Evolutionary conservation across 53 echinoderm and acorn worm genomes (phyloP), one percentile per base, ranked within the genome.

Genomic region (Luidia sarsii): DNA sequence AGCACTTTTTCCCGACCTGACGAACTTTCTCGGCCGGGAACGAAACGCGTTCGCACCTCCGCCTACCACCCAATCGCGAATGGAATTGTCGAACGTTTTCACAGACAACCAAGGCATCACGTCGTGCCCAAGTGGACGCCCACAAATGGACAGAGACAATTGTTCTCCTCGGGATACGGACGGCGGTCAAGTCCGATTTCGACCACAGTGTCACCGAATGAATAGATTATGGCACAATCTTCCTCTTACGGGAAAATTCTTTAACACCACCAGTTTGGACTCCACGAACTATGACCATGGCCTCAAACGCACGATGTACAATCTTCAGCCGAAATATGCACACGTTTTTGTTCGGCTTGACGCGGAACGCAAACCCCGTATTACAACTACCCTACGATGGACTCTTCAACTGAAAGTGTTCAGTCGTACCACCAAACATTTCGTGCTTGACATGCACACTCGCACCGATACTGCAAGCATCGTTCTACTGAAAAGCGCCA

Each of bases 311-410:
- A 30, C 66, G 5, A 80, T 80, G 64, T 66, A 65, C 41, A 6
- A 46, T 23, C 48, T 80, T n/a, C 81, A 22, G 16, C 81, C 81
- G n/a, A 71, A 62, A n/a, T 85, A 65, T 19, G 64, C 75, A 1
- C 85, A 73, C 48, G 84, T 85, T 18, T 85, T 74, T 34, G 74
- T 85, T 19, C 74, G 75, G 8, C 72, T 41, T n/a, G 74, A 85
- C 25, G 48, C 85, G 1, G 85, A 73, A 19, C 64, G 64, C 37
- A 67, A 39, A 73, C 75, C 85, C 16, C 65, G 73, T n/a, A n/a
- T n/a, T n/a, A 14, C 65, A 74, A 39, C 36, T 51, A 30, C 84
- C 84, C 0, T 83, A 83, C 59, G 71, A 83, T n/a, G 84, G 84
- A 16, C 85, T 72, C 4, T 72, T 57, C 51, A 73, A n/a, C n/a